These are phyloP conservation scores for Pseudanteris insignis DNA, from an alignment of 2,888 invertebrate species.

Conservation along the genomic window DNA sequence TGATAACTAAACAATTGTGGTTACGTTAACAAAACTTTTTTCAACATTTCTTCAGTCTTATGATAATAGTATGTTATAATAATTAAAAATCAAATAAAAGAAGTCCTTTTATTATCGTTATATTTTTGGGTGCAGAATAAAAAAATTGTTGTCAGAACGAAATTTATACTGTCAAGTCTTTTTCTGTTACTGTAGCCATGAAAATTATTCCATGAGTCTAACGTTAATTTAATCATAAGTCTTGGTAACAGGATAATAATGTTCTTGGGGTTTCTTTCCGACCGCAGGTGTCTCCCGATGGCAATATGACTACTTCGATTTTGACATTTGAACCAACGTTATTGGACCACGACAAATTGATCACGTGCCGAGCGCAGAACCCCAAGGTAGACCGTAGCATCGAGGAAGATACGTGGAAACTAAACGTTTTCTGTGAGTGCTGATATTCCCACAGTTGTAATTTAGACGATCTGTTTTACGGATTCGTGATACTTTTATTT, in stretches of 20 bases:
- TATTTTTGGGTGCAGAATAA: no score
- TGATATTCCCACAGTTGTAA: conserved; percentile 19
- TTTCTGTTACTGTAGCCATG: no score
- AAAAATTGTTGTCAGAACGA: no score
- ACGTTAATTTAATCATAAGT: conserved; percentile 9
- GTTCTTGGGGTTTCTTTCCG: conserved; percentile 31
- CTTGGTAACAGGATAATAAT: conserved; percentile 26
- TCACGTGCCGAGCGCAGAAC: conserved; percentile 86
- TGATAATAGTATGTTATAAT: no score
- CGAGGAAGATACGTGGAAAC: conserved; percentile 81
- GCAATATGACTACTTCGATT: conserved; percentile 82
- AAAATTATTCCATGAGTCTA: no score
- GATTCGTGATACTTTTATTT: conserved; percentile 19
- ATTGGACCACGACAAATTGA: conserved; percentile 79
- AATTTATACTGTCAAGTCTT: no score
- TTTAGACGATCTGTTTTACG: conserved; percentile 11
- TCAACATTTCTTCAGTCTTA: no score
- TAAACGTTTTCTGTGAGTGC: conserved; percentile 87
- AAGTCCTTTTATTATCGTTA: no score
- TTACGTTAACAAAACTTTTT: no score
- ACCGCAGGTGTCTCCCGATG: conserved; percentile 79
- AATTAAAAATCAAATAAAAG: no score
- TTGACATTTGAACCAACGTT: conserved; percentile 79
- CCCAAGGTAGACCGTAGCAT: conserved; percentile 76
- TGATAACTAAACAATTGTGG: no score